phyloP scores from a whole-genome alignment of 2,113 vertebrate species.

The Ciconia stormi region DNA sequence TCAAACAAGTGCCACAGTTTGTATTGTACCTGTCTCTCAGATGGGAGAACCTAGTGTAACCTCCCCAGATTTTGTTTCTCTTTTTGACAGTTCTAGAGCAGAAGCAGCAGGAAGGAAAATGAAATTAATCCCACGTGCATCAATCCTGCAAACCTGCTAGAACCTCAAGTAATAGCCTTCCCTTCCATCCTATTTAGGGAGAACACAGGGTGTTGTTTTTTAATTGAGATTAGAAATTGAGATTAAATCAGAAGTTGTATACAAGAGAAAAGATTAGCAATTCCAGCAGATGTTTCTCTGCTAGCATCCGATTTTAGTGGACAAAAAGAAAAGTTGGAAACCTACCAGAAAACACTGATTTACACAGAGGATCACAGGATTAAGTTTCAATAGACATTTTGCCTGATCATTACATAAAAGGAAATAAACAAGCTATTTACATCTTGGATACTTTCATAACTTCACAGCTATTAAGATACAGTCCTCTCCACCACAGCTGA shows the following conservation, averaged over 20 bases:
- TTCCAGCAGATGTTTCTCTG: not conserved
- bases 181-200: not conserved
- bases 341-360: not conserved
- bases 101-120: not conserved
- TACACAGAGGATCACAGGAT: not conserved
- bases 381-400: not conserved
- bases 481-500: not conserved
- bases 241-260: not conserved
- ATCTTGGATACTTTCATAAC: not conserved
- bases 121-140: rapidly evolving
- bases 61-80: not conserved
- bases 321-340: not conserved
- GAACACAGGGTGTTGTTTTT: not conserved
- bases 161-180: not conserved
- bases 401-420: not conserved
- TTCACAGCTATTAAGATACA: not conserved
- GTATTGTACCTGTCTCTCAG: not conserved
- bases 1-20: not conserved
- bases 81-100: not conserved
- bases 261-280: not conserved
- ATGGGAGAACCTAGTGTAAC: not conserved
- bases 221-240: not conserved
- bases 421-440: not conserved
- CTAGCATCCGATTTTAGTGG: not conserved
- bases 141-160: not conserved